phyloP scores from a whole-genome alignment of 2,797 vertebrate genomes.

The Buceros bicornis region DNA sequence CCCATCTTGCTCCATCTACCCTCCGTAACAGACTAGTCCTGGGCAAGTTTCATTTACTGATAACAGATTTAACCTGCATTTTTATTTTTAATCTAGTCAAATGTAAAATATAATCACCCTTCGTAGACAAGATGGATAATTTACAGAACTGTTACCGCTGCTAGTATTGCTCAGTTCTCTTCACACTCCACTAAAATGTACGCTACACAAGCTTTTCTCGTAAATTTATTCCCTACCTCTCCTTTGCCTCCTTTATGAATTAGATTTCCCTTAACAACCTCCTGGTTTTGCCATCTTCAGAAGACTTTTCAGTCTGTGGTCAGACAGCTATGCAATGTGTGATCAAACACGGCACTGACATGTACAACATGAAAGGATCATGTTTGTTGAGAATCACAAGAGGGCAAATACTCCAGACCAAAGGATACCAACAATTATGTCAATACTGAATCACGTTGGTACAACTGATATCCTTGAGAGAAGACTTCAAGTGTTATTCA shows the following conservation, averaged over 20 bases:
- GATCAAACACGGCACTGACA: background rate
- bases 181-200: background rate
- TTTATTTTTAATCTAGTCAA: background rate
- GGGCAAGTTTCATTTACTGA: background rate
- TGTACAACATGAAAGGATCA: background rate
- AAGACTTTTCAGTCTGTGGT: background rate
- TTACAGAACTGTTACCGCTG: background rate
- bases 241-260: background rate
- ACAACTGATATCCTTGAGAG: background rate
- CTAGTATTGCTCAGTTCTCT: background rate
- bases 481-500: background rate
- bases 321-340: background rate
- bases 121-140: background rate
- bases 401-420: background rate
- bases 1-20: background rate
- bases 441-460: background rate
- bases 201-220: background rate
- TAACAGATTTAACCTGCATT: background rate
- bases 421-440: background rate
- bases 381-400: background rate
- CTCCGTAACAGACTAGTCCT: background rate
- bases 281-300: background rate
- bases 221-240: background rate
- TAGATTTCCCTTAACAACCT: background rate
- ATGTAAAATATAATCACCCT: background rate